A percentile compares a stretch with the other conserved stretches of the same genome.
Conservation (phyloP, 2,797 vertebrate genomes). For the Aphelocoma californica region DNA sequence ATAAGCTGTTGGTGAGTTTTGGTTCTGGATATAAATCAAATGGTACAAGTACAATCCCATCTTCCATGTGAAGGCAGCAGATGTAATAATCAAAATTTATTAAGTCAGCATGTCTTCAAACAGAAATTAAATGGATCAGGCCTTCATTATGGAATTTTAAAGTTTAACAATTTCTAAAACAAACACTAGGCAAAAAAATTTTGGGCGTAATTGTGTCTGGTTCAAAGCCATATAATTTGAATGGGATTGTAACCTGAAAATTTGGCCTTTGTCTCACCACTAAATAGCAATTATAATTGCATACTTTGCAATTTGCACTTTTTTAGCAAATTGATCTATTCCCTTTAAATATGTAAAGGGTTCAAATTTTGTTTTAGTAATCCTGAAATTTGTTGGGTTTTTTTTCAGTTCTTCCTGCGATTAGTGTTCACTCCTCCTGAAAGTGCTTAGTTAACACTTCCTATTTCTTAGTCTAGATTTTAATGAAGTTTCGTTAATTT, state of each 20-base stretch:
- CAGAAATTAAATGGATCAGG: background rate
- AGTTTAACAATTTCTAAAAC: background rate
- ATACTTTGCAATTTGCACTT: background rate
- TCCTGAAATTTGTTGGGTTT: background rate
- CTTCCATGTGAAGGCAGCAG: background rate
- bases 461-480: background rate
- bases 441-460: background rate
- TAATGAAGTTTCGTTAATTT: background rate
- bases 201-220: accelerated
- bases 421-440: background rate
- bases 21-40: background rate
- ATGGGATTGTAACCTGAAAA: background rate
- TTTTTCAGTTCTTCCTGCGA: background rate
- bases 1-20: background rate
- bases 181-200: background rate
- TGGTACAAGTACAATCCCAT: background rate
- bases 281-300: background rate
- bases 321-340: background rate
- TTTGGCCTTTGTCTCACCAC: background rate
- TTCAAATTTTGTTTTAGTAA: background rate
- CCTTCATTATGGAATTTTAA: background rate
- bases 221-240: background rate
- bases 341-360: background rate
- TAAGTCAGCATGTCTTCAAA: background rate
- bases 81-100: background rate